phyloP scores from a whole-genome alignment of 2,113 vertebrate genomes.

The Myrmecophaga tridactyla region DNA sequence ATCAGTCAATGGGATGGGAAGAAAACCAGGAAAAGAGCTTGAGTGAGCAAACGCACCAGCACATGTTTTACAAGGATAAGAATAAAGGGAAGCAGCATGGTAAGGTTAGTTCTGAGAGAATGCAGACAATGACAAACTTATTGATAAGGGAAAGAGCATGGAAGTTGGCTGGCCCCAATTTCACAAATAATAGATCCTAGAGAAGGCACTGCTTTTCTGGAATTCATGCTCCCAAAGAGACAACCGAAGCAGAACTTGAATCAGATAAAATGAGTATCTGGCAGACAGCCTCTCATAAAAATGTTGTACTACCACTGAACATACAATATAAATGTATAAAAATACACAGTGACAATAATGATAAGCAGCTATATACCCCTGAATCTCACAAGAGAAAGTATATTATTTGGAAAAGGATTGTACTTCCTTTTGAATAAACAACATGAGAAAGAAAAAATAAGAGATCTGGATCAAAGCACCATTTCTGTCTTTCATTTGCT shows the following conservation, averaged over 20 bases:
- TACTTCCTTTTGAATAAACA: conserved; percentile 12
- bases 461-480: neutral
- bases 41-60: neutral
- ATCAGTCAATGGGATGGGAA: neutral
- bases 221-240: neutral
- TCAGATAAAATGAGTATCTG: neutral
- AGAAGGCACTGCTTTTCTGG: neutral
- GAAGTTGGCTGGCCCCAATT: neutral
- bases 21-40: neutral
- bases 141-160: neutral
- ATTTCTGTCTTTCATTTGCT: neutral
- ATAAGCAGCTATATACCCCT: neutral
- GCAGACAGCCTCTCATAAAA: neutral
- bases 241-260: neutral
- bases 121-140: neutral
- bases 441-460: neutral
- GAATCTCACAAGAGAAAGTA: neutral
- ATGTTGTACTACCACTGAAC: neutral
- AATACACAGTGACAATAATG: neutral
- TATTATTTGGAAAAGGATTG: neutral
- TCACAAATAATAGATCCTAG: neutral
- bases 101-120: neutral
- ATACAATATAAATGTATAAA: neutral
- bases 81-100: neutral
- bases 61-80: neutral